Conservation (phyloP, 1,140 invertebrate genomes). For the Pogonus chalceus region DNA sequence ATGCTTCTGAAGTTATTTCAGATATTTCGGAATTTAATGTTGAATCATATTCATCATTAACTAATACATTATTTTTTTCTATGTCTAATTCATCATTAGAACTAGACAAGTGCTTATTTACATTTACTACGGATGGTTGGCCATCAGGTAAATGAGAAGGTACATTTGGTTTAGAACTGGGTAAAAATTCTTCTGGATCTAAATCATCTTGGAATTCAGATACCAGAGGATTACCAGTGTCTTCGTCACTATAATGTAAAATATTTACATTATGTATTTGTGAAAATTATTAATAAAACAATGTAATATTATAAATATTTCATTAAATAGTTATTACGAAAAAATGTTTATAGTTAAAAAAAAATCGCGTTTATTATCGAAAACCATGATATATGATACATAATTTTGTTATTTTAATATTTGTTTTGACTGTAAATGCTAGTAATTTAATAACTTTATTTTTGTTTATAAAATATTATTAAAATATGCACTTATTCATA, state of each 20-base stretch:
- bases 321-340: not conserved
- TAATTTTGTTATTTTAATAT: too few species aligned
- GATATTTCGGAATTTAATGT: slow-evolving; percentile 37
- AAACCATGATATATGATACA: too few species aligned
- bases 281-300: slow-evolving; percentile 13
- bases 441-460: slow-evolving; percentile 11
- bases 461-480: slow-evolving; percentile 7
- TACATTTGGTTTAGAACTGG: slow-evolving; percentile 31
- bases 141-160: slow-evolving; percentile 24
- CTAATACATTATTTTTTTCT: slow-evolving; percentile 23
- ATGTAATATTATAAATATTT: slow-evolving; percentile 8
- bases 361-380: not conserved
- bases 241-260: slow-evolving; percentile 59
- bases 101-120: not conserved
- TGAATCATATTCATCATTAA: slow-evolving; percentile 37
- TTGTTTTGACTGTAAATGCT: too few species aligned
- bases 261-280: too few species aligned
- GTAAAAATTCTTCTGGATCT: slow-evolving; percentile 52
- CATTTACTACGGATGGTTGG: slow-evolving; percentile 1
- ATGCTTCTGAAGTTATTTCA: slow-evolving; percentile 41
- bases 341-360: slow-evolving; percentile 10
- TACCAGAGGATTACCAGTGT: slow-evolving; percentile 73
- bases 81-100: slow-evolving; percentile 22
- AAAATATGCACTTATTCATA: not conserved
- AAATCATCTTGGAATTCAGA: slow-evolving; percentile 80